Base-by-base conservation (phyloP, 2,797 vertebrate species). In the Geotrypetes seraphini region DNA sequence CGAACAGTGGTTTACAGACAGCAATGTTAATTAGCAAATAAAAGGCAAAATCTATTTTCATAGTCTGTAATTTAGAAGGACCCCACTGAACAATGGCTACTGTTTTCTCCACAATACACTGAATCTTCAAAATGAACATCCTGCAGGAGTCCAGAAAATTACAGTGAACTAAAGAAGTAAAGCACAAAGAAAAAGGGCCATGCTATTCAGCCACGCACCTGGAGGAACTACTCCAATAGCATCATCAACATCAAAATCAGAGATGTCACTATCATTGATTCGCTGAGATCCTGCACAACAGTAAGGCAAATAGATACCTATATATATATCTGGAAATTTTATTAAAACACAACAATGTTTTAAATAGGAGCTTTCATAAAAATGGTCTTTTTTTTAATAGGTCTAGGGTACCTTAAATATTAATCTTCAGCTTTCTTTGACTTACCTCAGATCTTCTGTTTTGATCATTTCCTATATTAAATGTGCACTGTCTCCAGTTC, bases 241-340 rank as follows among this genome's bases (percentile, higher is more conserved):
- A 90, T 95, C 93, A 88, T 97, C 94, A 89, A 92, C 76, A 81
- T 86, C 84, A 80, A 71, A 96, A 87, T 98, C 94, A 87, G 91
- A 86, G 75, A 84, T 76, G 78, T 86, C 84, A 81, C 84, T 88
- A 77, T 98, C 93, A 92, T 84, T 91, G 92, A 97, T 91, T 83
- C 92, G 90, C 70, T 94, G 94, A 72, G 95, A 98, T 87, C 95
- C 95, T 97, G 90, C 60, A 80, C 53, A 71, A 75, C 67, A 74
- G 75, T 58, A 80, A 74, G 74, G 78, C 63, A 80, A 79, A 82
- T 63, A 87, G 60, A 84, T 56, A 84, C 69, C 72, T 71, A 59
- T 70, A 65, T 57, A 66, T 66, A 60, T n/a, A n/a, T n/a, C n/a
- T 66, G 28, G 5, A 63, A 4, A 15, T 52, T 44, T 70, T n/a